A percentile compares a stretch with the other conserved stretches of the same genome.
Conservation (phyloP, 2,113 vertebrate genomes). For the Larimichthys crocea region DNA sequence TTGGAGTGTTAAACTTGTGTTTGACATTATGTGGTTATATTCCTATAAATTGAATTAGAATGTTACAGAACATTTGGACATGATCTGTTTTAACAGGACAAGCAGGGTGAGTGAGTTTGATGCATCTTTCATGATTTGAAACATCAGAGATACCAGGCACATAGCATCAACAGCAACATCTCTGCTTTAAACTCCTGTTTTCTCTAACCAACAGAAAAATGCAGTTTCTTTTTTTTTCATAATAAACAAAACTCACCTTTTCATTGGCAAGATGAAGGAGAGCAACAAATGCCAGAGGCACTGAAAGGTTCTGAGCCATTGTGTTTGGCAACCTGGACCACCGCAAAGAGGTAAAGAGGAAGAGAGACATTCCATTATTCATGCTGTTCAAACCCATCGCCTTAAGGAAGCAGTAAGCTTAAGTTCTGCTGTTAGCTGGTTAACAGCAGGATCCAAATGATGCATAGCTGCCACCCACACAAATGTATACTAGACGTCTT, state of each 20-base stretch:
- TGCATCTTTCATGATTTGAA: no score
- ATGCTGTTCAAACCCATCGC: background rate
- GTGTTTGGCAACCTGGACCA: conserved; percentile 85
- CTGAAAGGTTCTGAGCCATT: conserved; percentile 92
- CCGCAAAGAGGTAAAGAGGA: conserved; percentile 16
- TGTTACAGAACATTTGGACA: no score
- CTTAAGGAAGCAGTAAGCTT: background rate
- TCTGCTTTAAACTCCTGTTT: no score
- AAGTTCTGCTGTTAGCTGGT: background rate
- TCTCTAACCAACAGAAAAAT: background rate
- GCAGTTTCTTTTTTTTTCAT: background rate
- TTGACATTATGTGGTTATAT: no score
- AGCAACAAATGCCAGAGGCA: conserved; percentile 91
- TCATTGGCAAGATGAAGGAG: conserved; percentile 95
- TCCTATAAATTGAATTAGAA: no score
- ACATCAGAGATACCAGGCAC: no score
- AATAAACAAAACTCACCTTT: conserved; percentile 85
- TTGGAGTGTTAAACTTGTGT: no score
- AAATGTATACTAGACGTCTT: background rate
- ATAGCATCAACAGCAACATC: no score
- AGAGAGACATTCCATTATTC: background rate
- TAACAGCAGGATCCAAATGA: conserved; percentile 6
- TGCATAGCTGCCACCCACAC: background rate
- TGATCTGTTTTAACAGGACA: no score
- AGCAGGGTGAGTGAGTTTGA: no score